Evolutionary conservation across 2,113 vertebrate genomes (phyloP).

Genomic region (Chunga burmeisteri): DNA sequence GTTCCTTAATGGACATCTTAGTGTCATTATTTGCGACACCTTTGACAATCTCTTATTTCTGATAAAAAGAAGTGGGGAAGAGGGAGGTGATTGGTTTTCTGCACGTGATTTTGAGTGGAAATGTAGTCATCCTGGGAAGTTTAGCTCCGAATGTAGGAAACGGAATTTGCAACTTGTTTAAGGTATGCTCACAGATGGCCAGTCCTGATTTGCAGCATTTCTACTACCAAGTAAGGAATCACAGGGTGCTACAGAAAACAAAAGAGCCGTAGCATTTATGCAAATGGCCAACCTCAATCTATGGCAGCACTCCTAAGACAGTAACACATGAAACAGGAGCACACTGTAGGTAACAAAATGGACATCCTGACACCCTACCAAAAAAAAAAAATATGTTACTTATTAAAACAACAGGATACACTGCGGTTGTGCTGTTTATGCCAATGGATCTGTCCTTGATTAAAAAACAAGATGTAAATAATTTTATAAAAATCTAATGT

Average conservation of each 20-base stretch:
- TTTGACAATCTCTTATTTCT: neutral
- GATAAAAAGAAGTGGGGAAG: neutral
- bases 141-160: neutral
- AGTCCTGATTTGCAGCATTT: neutral
- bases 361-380: neutral
- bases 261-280: neutral
- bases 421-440: slow-evolving; percentile 74
- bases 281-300: neutral
- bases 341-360: neutral
- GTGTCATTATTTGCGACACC: neutral
- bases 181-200: neutral
- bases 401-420: slow-evolving; percentile 59
- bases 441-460: slow-evolving; percentile 75
- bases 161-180: neutral
- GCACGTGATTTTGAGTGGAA: neutral
- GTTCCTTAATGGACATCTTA: neutral
- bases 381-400: slow-evolving; percentile 15
- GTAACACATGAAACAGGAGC: neutral
- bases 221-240: neutral
- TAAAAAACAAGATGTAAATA: slow-evolving; percentile 78
- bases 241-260: neutral
- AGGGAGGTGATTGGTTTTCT: neutral
- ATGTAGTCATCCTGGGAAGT: neutral
- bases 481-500: slow-evolving; percentile 71
- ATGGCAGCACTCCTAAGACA: neutral